A percentile compares a stretch with the other conserved stretches of the same genome.
These are phyloP conservation scores for Steinernema khuongi DNA, from an alignment of 1,140 invertebrate genomes.

Conservation along the genomic window DNA sequence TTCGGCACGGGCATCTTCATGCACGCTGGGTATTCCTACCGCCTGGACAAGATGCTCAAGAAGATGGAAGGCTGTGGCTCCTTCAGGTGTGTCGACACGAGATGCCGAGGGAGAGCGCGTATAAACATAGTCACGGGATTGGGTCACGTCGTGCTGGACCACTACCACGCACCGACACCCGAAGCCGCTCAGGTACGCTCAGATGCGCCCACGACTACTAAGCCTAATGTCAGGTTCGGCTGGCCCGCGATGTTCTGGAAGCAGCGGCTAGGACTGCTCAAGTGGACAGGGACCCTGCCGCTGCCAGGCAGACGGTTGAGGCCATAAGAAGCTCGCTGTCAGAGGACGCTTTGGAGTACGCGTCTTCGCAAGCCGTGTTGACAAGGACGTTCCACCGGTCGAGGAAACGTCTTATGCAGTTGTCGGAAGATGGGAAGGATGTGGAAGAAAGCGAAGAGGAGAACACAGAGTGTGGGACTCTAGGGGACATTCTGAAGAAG, in stretches of 20 bases:
- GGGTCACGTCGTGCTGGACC: not conserved
- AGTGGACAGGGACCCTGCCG: not conserved
- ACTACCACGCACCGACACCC: not conserved
- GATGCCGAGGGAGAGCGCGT: not conserved
- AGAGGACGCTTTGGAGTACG: not conserved
- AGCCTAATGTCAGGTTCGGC: not conserved
- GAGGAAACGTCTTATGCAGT: not conserved
- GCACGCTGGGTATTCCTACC: not conserved
- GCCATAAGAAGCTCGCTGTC: not conserved
- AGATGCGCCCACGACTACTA: not conserved
- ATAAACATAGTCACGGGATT: not conserved
- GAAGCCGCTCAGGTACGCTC: not conserved
- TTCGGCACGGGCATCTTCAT: constrained; percentile 8
- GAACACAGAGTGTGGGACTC: too few species aligned
- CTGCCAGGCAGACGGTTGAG: not conserved
- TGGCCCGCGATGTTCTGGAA: not conserved
- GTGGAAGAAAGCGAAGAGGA: too few species aligned
- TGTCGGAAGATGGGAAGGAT: too few species aligned
- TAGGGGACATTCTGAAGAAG: too few species aligned
- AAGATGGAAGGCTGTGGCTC: not conserved
- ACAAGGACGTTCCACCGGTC: not conserved
- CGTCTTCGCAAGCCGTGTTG: not conserved
- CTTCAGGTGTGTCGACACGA: not conserved
- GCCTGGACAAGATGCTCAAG: not conserved
- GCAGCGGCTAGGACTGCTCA: not conserved